phyloP scores from a whole-genome alignment of 2,888 invertebrate genomes.

The Tachystola acroxantha region DNA sequence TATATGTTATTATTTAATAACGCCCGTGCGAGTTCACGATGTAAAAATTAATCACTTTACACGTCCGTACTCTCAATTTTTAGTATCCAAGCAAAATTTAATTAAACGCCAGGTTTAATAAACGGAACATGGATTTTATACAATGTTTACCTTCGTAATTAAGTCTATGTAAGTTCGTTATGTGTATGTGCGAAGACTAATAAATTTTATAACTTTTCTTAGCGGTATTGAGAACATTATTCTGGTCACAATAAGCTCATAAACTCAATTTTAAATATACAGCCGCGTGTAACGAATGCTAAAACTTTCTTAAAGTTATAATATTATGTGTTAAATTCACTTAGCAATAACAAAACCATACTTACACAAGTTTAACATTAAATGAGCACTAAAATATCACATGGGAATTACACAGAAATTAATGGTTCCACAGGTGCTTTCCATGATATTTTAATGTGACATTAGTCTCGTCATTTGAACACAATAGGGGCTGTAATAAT shows the following conservation, averaged over 20 bases:
- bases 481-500: constrained; percentile 48
- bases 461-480: constrained; percentile 53
- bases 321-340: too few relatives aligned
- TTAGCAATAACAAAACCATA: constrained; percentile 11
- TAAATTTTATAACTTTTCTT: too few relatives aligned
- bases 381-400: constrained; percentile 30
- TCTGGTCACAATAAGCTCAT: too few relatives aligned
- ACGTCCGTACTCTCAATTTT: constrained; percentile 8
- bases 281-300: too few relatives aligned
- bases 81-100: constrained; percentile 11
- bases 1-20: too few relatives aligned
- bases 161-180: constrained; percentile 2
- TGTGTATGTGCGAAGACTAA: background rate
- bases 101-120: constrained; percentile 12
- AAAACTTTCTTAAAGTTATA: too few relatives aligned
- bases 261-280: too few relatives aligned
- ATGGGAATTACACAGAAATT: constrained; percentile 42
- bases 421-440: constrained; percentile 56
- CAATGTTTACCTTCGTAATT: constrained; percentile 8
- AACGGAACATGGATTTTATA: constrained; percentile 8
- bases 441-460: constrained; percentile 51
- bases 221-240: too few relatives aligned
- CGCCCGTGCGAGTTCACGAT: background rate
- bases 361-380: constrained; percentile 38
- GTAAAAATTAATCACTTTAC: constrained; percentile 1